A percentile compares a stretch with the other conserved stretches of the same genome.
phyloP scores from a whole-genome alignment of 2,113 vertebrate genomes.

The Tetrax tetrax region DNA sequence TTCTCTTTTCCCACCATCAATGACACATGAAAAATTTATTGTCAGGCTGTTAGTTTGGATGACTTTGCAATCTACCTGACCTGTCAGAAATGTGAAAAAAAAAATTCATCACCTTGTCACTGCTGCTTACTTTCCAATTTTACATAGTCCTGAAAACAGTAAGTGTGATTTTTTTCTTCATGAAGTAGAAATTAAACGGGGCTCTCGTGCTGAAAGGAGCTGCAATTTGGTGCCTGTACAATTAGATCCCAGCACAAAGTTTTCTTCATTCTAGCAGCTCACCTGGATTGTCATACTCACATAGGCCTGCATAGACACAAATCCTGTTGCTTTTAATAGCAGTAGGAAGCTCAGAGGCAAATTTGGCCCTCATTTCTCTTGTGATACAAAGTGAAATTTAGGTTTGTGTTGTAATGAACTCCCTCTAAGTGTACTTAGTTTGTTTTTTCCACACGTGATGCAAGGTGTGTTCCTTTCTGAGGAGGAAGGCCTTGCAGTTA shows the following conservation, averaged over 20 bases:
- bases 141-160: neutral
- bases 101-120: neutral
- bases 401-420: neutral
- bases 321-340: neutral
- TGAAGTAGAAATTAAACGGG: neutral
- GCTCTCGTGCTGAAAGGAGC: neutral
- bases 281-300: fast-evolving
- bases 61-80: neutral
- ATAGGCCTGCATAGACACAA: neutral
- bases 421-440: neutral
- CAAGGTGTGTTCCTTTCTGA: neutral
- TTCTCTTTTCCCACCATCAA: neutral
- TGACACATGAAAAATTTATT: neutral
- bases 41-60: neutral
- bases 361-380: neutral
- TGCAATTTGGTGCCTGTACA: neutral
- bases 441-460: neutral
- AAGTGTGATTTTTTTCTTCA: neutral
- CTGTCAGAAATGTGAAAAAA: neutral
- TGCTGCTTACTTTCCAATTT: neutral
- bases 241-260: neutral
- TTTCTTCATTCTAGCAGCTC: neutral
- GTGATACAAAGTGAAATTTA: neutral
- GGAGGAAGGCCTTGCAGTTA: neutral
- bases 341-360: neutral